Base-by-base conservation (phyloP, 2,888 invertebrate species). In the Diabrotica balteata region DNA sequence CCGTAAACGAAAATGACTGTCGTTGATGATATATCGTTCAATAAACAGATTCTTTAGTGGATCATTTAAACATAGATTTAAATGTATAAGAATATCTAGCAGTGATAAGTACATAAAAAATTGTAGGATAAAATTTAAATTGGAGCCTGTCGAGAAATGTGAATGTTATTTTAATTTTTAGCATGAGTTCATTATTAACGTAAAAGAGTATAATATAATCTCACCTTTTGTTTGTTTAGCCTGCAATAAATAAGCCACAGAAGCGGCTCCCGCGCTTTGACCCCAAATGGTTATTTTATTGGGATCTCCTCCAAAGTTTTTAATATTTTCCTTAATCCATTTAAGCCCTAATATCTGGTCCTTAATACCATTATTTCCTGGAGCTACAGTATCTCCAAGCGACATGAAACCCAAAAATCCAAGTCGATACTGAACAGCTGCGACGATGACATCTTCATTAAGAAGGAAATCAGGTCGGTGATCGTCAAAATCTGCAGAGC, bases 321-420 rank as follows among this genome's bases (percentile, higher is more conserved):
- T 83, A 66, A 93, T 90, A 79, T 93, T 91, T 55, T 87, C 82
- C 65, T 88, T 87, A 0, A 91, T 83, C 92, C 92, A 93, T 72
- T 87, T 86, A 54, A 93, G 80, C 0, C 91, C 92, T 72, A 90
- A 85, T 32, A 85, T 85, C 82, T 92, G 92, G 85, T 93, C 93
- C 77, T 92, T 92, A 46, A 93, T 79, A 0, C 92, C 92, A 75
- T 87, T 88, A 80, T 93, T 93, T 6, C 90, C 91, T 0, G 93
- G 89, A 0, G 90, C 84, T 0, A 86, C 79, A 0, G 87, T 86
- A 73, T 93, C 92, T n/a, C 89, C 91, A 0, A 92, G 91, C 75
- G 91, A 92, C 0, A 93, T 83, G 80, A 93, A 93, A 64, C 90
- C 92, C 46, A 58, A 44, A 43, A 67, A 89, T 55, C 92, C 92